Conservation (phyloP, 2,888 invertebrate species). For the Caenorhabditis sp. region DNA sequence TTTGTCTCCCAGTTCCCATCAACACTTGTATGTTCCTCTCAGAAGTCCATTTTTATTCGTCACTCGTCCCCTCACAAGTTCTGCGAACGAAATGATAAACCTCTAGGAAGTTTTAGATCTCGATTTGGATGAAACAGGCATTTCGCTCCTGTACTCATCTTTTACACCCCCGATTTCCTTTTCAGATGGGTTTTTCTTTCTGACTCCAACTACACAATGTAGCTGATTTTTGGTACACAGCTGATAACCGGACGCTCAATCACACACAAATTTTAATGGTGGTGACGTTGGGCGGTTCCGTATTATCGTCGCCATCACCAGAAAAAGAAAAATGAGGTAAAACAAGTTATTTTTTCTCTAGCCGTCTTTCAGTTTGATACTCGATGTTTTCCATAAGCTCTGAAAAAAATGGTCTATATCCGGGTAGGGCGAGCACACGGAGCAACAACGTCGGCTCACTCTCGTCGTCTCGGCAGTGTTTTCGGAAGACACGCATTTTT, state of each 20-base stretch:
- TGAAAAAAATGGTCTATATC: slow-evolving; percentile 20
- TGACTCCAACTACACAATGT: slow-evolving; percentile 37
- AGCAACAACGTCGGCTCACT: slow-evolving; percentile 6
- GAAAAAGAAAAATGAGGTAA: slow-evolving; percentile 51
- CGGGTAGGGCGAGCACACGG: background rate
- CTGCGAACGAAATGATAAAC: slow-evolving; percentile 52
- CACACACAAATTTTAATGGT: background rate
- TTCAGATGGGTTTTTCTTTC: background rate
- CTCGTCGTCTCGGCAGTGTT: slow-evolving; percentile 11
- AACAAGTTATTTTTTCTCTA: slow-evolving; percentile 45
- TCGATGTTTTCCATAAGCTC: slow-evolving; percentile 4
- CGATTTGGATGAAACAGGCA: slow-evolving; percentile 22
- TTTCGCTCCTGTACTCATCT: slow-evolving; percentile 48
- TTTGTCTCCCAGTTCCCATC: slow-evolving; percentile 2
- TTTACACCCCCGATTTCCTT: background rate
- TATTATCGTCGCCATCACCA: slow-evolving; percentile 19
- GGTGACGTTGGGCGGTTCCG: slow-evolving; percentile 42
- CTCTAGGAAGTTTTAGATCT: slow-evolving; percentile 33
- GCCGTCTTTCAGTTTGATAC: background rate
- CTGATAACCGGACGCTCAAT: slow-evolving; percentile 43
- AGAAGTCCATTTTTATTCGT: background rate
- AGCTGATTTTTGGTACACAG: slow-evolving; percentile 46
- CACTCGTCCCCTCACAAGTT: slow-evolving; percentile 9
- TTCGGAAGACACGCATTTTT: slow-evolving; percentile 24
- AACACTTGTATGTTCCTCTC: slow-evolving; percentile 42